These are phyloP conservation scores for Malacoraja senta DNA, from an alignment of 2,797 vertebrate species.

Conservation along the genomic window DNA sequence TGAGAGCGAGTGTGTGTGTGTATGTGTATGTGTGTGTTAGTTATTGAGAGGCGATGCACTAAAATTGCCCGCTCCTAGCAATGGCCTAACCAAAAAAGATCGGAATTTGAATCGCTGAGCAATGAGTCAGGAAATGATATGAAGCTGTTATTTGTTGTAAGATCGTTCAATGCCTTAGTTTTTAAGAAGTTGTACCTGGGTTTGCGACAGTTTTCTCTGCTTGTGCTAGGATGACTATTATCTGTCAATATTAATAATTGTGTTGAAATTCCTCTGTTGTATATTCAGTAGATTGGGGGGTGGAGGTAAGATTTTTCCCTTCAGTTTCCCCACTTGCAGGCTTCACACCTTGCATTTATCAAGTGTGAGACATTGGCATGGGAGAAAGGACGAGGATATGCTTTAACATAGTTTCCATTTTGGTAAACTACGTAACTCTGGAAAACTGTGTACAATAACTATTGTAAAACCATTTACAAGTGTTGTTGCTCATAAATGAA, in stretches of 20 bases:
- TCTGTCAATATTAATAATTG: background rate
- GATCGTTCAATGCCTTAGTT: background rate
- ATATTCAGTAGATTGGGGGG: background rate
- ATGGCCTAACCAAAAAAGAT: conserved; percentile 16
- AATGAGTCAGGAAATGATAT: background rate
- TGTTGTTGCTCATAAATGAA: too few relatives aligned
- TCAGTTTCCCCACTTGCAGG: too few relatives aligned
- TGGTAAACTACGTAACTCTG: background rate
- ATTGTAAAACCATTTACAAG: background rate
- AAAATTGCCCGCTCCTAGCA: conserved; percentile 45
- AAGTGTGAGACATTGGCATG: background rate
- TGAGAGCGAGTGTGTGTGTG: too few relatives aligned
- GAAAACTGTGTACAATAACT: too few relatives aligned
- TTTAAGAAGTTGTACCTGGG: background rate
- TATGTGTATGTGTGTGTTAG: background rate
- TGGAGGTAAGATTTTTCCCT: too few relatives aligned
- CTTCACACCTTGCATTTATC: too few relatives aligned
- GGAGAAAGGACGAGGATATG: background rate
- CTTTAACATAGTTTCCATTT: background rate
- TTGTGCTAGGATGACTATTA: background rate
- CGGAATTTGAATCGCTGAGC: background rate
- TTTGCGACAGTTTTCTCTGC: background rate
- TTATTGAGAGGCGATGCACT: conserved; percentile 42
- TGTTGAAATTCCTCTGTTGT: background rate
- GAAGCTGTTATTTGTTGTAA: background rate